Evolutionary conservation across 2,113 vertebrate species (phyloP).

Genomic region (Melanotaenia duboulayi): DNA sequence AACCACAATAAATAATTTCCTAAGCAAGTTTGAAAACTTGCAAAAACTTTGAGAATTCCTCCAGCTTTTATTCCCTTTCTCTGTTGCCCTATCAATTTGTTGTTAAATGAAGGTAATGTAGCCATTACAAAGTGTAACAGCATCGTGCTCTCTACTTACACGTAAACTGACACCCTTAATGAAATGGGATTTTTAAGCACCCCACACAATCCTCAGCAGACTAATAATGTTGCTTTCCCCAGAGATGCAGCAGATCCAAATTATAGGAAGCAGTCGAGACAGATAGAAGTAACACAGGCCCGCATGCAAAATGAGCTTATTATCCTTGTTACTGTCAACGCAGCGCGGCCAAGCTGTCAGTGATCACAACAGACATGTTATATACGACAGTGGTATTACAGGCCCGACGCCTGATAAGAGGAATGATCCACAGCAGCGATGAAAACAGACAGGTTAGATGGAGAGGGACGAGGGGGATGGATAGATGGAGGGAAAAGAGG

Average conservation of each 20-base stretch:
- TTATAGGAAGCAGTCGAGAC: constrained; percentile 69
- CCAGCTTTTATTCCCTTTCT: constrained; percentile 29
- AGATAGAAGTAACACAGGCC: constrained; percentile 60
- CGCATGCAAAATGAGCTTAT: constrained; percentile 73
- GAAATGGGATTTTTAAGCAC: constrained; percentile 76
- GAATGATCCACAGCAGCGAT: constrained; percentile 62
- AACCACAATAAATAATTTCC: constrained; percentile 74
- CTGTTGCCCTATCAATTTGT: constrained; percentile 38
- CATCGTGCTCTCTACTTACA: constrained; percentile 22
- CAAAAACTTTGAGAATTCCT: constrained; percentile 58
- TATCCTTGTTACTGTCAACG: constrained; percentile 67
- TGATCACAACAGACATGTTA: constrained; percentile 75
- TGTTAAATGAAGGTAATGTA: constrained; percentile 61
- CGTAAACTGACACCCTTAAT: constrained; percentile 56
- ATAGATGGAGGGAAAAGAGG: not conserved
- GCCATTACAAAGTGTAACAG: constrained; percentile 57
- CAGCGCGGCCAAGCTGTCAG: constrained; percentile 63
- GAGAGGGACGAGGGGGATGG: constrained; percentile 27
- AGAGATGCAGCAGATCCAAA: constrained; percentile 60
- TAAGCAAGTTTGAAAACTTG: constrained; percentile 57
- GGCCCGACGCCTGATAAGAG: constrained; percentile 52
- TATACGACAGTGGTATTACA: constrained; percentile 50
- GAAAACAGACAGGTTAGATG: constrained; percentile 67
- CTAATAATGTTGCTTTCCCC: constrained; percentile 63
- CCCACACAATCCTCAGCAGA: constrained; percentile 56